phyloP scores from a whole-genome alignment of 2,888 invertebrate genomes.

The Iselma pallidipennis region DNA sequence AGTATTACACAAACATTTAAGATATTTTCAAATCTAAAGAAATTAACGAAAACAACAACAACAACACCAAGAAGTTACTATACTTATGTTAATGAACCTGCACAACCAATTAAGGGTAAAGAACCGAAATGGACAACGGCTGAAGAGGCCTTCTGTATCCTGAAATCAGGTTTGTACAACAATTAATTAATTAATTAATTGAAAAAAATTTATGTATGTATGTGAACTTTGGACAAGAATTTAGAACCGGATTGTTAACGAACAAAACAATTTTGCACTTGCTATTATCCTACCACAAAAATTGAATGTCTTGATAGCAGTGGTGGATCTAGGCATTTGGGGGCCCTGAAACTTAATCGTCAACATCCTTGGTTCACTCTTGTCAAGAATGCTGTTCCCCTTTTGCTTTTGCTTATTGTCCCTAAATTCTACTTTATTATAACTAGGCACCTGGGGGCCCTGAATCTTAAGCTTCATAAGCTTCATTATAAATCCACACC shows the following conservation, averaged over 20 bases:
- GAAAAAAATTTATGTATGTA: not conserved
- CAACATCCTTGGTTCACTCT: too few relatives aligned
- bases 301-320: too few relatives aligned
- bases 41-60: conserved; percentile 2
- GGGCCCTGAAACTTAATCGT: too few relatives aligned
- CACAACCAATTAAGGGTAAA: conserved; percentile 75
- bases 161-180: conserved; percentile 73
- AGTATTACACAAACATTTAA: conserved; percentile 11
- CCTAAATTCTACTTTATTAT: too few relatives aligned
- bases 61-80: conserved; percentile 65
- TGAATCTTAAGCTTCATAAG: too few relatives aligned
- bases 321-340: too few relatives aligned
- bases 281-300: too few relatives aligned
- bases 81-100: conserved; percentile 78
- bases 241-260: not conserved
- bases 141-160: conserved; percentile 76
- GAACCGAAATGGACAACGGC: conserved; percentile 73
- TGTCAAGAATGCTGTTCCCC: too few relatives aligned
- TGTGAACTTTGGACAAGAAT: conserved; percentile 4
- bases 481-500: too few relatives aligned
- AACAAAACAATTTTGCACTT: not conserved
- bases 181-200: too few relatives aligned
- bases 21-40: conserved; percentile 15
- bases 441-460: too few relatives aligned
- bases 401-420: too few relatives aligned